Conservation (phyloP, 2,797 vertebrate species). For the Chelon auratus region DNA sequence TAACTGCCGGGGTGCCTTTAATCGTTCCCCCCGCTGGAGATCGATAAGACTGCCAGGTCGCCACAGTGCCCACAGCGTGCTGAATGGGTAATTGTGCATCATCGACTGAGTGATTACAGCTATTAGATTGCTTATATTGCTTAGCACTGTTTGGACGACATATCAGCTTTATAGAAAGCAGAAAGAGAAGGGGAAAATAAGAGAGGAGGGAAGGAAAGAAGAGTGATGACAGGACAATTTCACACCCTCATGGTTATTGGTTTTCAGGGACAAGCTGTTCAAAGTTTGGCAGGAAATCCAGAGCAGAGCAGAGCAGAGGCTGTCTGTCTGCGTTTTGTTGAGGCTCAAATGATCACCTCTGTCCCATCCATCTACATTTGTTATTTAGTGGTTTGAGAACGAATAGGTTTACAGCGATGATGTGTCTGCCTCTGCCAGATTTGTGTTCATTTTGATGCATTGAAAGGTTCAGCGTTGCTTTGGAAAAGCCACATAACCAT, state of each 20-base stretch:
- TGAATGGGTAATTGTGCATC: constrained; percentile 58
- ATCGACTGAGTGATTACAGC: constrained; percentile 66
- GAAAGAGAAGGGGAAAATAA: constrained; percentile 18
- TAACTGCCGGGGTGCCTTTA: constrained; percentile 29
- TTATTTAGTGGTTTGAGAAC: constrained; percentile 7
- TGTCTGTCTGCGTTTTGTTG: not conserved
- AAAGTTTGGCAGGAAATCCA: constrained; percentile 47
- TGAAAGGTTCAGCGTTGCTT: not conserved
- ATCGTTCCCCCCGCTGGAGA: constrained; percentile 39
- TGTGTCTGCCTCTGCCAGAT: not conserved
- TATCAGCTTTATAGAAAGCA: constrained; percentile 22
- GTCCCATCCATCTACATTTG: not conserved
- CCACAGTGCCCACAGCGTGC: constrained; percentile 15
- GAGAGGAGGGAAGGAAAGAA: constrained; percentile 22
- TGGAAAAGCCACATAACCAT: not conserved
- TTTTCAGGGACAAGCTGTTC: constrained; percentile 54
- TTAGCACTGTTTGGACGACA: constrained; percentile 51
- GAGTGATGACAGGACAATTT: constrained; percentile 69
- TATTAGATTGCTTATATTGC: constrained; percentile 62
- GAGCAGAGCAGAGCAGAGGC: constrained; percentile 17
- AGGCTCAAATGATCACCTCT: not conserved
- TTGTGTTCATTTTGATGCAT: not conserved
- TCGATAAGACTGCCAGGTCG: constrained; percentile 37
- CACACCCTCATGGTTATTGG: constrained; percentile 64
- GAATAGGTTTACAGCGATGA: not conserved